phyloP scores from a whole-genome alignment of 92 coral and sea anemone genomes.

The Ricordea florida region DNA sequence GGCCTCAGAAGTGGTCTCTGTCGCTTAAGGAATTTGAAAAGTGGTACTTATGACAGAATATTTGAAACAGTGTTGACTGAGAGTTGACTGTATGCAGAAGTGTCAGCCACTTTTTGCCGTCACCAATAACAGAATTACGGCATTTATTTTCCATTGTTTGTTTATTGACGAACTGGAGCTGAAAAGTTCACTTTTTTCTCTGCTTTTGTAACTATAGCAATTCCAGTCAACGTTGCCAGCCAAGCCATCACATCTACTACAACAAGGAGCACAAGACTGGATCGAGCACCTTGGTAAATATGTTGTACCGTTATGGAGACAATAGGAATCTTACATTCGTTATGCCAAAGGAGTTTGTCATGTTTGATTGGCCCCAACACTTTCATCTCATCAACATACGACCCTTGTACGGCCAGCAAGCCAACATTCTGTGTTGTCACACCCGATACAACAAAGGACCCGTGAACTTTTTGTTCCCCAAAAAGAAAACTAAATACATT shows the following conservation, averaged over 20 bases:
- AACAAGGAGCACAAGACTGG: slow-evolving; percentile 72
- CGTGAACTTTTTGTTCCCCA: slow-evolving; percentile 23
- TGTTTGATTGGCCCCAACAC: slow-evolving; percentile 64
- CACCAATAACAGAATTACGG: no score
- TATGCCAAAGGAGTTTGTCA: slow-evolving; percentile 49
- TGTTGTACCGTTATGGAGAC: slow-evolving; percentile 62
- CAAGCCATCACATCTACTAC: slow-evolving; percentile 39
- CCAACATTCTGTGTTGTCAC: slow-evolving; percentile 60
- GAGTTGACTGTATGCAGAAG: no score
- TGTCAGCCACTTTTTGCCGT: no score
- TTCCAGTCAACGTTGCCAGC: slow-evolving; percentile 8
- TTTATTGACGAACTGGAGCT: no score
- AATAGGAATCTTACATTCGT: slow-evolving; percentile 38
- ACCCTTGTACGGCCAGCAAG: neutral
- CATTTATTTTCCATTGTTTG: no score
- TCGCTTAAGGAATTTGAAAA: no score
- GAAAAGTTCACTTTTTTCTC: no score
- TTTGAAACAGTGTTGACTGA: no score
- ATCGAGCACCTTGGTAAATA: slow-evolving; percentile 65
- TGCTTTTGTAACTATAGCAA: no score
- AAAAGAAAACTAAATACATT: slow-evolving; percentile 10
- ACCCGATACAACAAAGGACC: slow-evolving; percentile 41
- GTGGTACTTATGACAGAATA: no score
- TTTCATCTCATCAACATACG: slow-evolving; percentile 39
- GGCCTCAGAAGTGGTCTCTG: no score